These are phyloP conservation scores for Mustela nigripes DNA, from an alignment of 2,113 vertebrate genomes.

Conservation along the genomic window DNA sequence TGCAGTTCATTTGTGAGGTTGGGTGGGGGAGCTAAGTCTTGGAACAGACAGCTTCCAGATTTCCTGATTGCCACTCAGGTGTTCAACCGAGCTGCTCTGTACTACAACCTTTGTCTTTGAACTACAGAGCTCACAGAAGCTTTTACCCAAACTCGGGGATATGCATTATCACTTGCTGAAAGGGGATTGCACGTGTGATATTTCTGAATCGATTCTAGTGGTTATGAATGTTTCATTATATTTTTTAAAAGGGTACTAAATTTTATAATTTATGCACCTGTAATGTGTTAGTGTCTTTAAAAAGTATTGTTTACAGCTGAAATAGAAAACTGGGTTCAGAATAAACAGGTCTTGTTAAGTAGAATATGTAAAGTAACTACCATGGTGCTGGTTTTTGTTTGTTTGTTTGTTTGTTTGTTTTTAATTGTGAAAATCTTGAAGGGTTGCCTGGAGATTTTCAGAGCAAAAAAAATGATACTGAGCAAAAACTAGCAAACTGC, in stretches of 20 bases:
- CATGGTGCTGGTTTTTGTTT: not conserved
- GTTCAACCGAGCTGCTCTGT: not conserved
- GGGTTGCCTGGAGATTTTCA: conserved; percentile 24
- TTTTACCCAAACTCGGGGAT: not conserved
- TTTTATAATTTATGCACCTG: not conserved
- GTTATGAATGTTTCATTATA: not conserved
- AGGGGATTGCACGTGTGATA: not conserved
- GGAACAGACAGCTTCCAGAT: not conserved
- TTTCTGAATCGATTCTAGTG: not conserved
- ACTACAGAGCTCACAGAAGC: not conserved
- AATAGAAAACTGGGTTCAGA: conserved; percentile 27
- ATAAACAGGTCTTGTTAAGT: conserved; percentile 5
- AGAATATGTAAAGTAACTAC: not conserved
- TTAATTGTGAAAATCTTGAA: not conserved
- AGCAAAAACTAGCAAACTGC: conserved; percentile 31
- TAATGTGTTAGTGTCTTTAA: conserved; percentile 39
- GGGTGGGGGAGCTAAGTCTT: not conserved
- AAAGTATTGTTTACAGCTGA: conserved; percentile 32
- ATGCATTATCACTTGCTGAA: not conserved
- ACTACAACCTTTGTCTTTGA: not conserved
- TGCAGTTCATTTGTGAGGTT: not conserved
- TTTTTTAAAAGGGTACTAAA: conserved; percentile 9
- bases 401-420: not conserved
- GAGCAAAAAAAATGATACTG: conserved; percentile 31
- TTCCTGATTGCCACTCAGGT: not conserved